These are phyloP conservation scores for Myodes glareolus DNA, from an alignment of 2,113 vertebrate species.

Conservation along the genomic window DNA sequence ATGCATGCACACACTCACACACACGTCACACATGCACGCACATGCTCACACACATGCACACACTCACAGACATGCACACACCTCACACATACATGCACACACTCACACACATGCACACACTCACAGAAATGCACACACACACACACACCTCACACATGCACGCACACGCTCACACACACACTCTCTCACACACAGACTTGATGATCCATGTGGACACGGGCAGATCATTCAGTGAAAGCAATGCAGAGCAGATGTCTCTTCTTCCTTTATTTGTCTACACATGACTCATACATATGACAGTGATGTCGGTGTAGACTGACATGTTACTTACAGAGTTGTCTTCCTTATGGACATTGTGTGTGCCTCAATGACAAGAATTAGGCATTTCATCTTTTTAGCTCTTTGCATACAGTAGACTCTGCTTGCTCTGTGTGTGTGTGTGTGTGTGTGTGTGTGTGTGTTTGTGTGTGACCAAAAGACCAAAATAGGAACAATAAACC, in stretches of 20 bases:
- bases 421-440: background rate
- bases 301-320: background rate
- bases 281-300: background rate
- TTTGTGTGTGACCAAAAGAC: background rate
- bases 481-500: no score
- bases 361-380: background rate
- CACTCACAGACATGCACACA: background rate
- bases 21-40: background rate
- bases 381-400: background rate
- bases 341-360: background rate
- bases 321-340: background rate
- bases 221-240: background rate
- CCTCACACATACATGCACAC: no score
- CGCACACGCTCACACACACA: background rate
- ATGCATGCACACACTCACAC: background rate
- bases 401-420: background rate
- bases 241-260: background rate
- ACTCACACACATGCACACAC: background rate
- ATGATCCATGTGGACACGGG: background rate
- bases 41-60: background rate
- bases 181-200: no score
- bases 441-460: background rate
- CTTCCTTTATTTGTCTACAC: background rate
- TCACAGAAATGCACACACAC: no score
- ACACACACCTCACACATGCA: background rate